Base-by-base conservation (phyloP, 2,797 vertebrate species). In the Chrysolophus pictus region DNA sequence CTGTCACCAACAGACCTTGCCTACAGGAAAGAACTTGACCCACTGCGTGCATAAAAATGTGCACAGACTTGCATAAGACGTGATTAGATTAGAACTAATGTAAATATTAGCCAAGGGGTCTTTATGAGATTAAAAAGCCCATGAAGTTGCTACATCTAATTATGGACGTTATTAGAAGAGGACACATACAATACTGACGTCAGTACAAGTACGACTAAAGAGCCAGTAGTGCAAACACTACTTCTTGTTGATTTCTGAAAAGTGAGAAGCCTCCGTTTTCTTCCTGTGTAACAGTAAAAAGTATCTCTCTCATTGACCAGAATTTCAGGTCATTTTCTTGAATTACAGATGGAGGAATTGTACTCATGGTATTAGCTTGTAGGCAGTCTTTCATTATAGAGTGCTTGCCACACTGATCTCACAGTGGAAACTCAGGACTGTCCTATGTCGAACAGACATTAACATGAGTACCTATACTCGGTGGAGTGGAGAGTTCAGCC, bases 91-190 rank as follows among this genome's bases (percentile, higher is more conserved):
- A 73, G 28, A 86, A 29, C 63, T 86, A 71, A 62, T 33, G 83
- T 49, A 92, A 86, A 73, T 81, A 92, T 88, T 95, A 81, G 39
- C 75, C 70, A 93, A 83, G n/a, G 39, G 88, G 70, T 53, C 46
- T 67, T 87, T 44, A 81, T 88, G 46, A 85, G 73, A 94, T 85
- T 70, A 79, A 84, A 82, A 51, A 41, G 14, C 4, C 53, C 42
- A 56, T 63, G 42, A 82, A 26, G 19, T 78, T 87, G 65, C 33
- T 80, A 59, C 69, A 71, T 74, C 18, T 74, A 93, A 51, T 77
- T 75, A 80, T 59, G 46, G 10, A 8, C 35, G 6, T 55, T 56
- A 26, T 76, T 23, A 85, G 64, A 77, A 88, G 18, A 17, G 33
- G 24, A n/a, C 69, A 53, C 59, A 63, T 53, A 24, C 62, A 79